These are phyloP conservation scores for Melanargia galathea DNA, from an alignment of 2,888 invertebrate species.

Conservation along the genomic window DNA sequence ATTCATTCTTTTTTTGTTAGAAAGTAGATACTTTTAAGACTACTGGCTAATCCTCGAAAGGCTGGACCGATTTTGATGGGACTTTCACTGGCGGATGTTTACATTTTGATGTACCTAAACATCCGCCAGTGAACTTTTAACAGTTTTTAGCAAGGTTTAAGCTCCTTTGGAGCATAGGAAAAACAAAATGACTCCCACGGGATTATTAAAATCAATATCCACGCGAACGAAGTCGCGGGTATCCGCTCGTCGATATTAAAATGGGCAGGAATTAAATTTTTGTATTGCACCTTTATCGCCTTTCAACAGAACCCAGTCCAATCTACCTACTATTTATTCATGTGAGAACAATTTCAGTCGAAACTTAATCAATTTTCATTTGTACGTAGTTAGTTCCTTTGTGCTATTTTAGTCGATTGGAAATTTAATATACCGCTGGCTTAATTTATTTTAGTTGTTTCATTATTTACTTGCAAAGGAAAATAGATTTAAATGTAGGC, in stretches of 20 bases:
- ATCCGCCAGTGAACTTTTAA: too few relatives aligned
- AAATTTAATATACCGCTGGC: background rate
- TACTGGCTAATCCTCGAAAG: too few relatives aligned
- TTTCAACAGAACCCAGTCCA: constrained; percentile 20
- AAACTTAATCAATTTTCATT: constrained; percentile 33
- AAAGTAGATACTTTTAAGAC: too few relatives aligned
- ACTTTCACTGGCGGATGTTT: too few relatives aligned
- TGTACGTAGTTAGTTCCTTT: constrained; percentile 27
- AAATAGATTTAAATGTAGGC: background rate
- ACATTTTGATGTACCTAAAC: too few relatives aligned
- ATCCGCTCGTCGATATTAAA: constrained; percentile 27
- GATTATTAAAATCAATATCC: too few relatives aligned
- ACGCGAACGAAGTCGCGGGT: too few relatives aligned
- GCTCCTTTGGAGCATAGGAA: too few relatives aligned
- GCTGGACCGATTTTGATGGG: too few relatives aligned
- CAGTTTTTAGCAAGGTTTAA: too few relatives aligned
- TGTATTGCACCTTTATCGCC: constrained; percentile 26
- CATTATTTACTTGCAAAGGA: background rate
- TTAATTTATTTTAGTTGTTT: background rate
- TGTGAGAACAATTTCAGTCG: constrained; percentile 34
- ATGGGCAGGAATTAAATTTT: constrained; percentile 28
- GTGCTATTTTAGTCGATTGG: constrained; percentile 17
- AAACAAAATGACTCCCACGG: too few relatives aligned
- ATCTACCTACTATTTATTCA: constrained; percentile 31
- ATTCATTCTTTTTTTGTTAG: too few relatives aligned